phyloP scores from a whole-genome alignment of 2,113 vertebrate genomes.

The Tetraodon nigroviridis region DNA sequence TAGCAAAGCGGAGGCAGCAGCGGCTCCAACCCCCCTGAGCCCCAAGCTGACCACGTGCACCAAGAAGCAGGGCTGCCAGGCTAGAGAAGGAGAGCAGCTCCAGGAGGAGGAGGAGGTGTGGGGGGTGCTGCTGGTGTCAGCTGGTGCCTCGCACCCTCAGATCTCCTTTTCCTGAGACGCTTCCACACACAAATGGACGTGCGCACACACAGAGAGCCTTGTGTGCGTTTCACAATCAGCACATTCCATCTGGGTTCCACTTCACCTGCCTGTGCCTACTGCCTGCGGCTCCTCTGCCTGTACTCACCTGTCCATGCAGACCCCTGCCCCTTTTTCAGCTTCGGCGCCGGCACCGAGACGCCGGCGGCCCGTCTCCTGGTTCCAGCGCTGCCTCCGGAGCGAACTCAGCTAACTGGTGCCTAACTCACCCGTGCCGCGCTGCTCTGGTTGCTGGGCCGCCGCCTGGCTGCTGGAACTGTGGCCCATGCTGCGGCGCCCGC shows the following conservation, averaged over 20 bases:
- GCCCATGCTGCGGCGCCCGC: slow-evolving; percentile 65
- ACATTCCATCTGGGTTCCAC: slow-evolving; percentile 68
- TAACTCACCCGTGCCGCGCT: slow-evolving; percentile 60
- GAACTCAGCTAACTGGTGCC: slow-evolving; percentile 1
- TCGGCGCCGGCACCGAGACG: not conserved
- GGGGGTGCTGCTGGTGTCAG: slow-evolving; percentile 12
- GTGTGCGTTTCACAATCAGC: slow-evolving; percentile 63
- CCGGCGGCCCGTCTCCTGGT: not conserved
- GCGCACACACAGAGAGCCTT: slow-evolving; percentile 20
- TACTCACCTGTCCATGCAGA: slow-evolving; percentile 20
- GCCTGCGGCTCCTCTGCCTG: slow-evolving; percentile 12
- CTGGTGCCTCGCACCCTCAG: slow-evolving; percentile 26
- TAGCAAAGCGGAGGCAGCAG: not conserved
- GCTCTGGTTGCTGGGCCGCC: slow-evolving; percentile 55
- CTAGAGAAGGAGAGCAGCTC: not conserved
- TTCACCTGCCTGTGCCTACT: slow-evolving; percentile 55
- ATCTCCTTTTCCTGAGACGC: slow-evolving; percentile 8
- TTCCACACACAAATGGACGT: slow-evolving; percentile 3
- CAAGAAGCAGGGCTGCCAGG: not conserved
- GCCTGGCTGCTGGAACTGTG: slow-evolving; percentile 59
- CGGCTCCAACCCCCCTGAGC: not conserved
- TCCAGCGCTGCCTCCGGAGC: not conserved
- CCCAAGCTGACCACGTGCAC: not conserved
- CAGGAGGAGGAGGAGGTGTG: not conserved
- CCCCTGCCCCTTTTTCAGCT: not conserved